Conservation (phyloP, 2,797 vertebrate genomes). For the Fratercula arctica region DNA sequence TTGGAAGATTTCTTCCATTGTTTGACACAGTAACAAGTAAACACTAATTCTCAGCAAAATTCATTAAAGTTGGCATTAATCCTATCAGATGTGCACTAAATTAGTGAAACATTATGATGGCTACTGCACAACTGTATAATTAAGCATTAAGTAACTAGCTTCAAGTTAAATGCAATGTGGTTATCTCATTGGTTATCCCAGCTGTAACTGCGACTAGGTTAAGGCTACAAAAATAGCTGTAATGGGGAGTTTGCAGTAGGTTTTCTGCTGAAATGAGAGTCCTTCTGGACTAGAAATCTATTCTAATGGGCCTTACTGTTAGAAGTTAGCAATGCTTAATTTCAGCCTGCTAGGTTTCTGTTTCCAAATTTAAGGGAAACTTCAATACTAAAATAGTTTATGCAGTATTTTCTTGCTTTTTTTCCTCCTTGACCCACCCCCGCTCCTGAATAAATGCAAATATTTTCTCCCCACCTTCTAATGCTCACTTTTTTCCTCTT, state of each 20-base stretch:
- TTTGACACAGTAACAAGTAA: not conserved
- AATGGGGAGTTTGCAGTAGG: not conserved
- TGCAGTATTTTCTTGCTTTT: not conserved
- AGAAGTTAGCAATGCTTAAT: not conserved
- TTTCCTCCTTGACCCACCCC: rapidly evolving
- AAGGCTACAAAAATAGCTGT: not conserved
- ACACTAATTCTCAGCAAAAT: not conserved
- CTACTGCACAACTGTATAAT: not conserved
- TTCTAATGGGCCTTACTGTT: not conserved
- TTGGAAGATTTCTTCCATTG: not conserved
- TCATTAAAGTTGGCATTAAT: not conserved
- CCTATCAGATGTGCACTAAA: not conserved
- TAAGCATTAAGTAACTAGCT: not conserved
- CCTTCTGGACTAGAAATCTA: not conserved
- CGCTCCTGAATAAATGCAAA: not conserved
- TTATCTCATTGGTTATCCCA: not conserved
- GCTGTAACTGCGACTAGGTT: not conserved
- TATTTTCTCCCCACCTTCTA: not conserved
- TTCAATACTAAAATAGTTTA: not conserved
- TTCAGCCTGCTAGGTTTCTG: not conserved
- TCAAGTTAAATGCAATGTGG: not conserved
- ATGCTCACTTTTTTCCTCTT: not conserved
- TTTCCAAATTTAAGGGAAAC: not conserved
- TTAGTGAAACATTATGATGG: not conserved
- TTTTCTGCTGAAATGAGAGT: not conserved